Evolutionary conservation across 2,888 invertebrate species (phyloP).

Genomic region (Dinocampus coccinellae): DNA sequence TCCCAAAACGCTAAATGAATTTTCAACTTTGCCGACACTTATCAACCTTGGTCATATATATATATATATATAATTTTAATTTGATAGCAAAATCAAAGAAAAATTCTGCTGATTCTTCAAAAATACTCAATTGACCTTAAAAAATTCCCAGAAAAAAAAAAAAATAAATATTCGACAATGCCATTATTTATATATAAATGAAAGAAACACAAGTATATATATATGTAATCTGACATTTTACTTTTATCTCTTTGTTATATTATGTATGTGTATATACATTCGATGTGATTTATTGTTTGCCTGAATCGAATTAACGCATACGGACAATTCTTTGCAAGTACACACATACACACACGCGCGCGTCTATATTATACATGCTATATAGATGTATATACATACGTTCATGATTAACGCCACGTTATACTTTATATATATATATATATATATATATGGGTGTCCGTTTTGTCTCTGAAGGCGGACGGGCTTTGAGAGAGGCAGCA

Average conservation of each 20-base stretch:
- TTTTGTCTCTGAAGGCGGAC: slow-evolving; percentile 38
- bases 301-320: background rate
- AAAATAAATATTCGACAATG: background rate
- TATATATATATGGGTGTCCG: slow-evolving; percentile 21
- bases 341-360: background rate
- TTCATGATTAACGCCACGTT: slow-evolving; percentile 37
- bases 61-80: too few species aligned
- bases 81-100: slow-evolving; percentile 5
- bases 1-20: slow-evolving; percentile 34
- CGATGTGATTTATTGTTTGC: background rate
- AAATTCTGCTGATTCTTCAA: background rate
- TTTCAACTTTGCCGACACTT: slow-evolving; percentile 36
- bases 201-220: background rate
- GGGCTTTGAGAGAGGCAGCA: slow-evolving; percentile 15
- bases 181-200: background rate
- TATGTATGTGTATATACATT: background rate
- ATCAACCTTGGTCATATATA: slow-evolving; percentile 32
- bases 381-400: slow-evolving; percentile 2
- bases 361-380: background rate
- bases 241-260: background rate
- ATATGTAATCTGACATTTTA: background rate
- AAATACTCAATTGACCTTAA: background rate
- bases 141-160: background rate
- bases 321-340: background rate
- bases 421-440: too few species aligned